phyloP scores from a whole-genome alignment of 1,140 invertebrate genomes.

The Panagrolaimus sp. region DNA sequence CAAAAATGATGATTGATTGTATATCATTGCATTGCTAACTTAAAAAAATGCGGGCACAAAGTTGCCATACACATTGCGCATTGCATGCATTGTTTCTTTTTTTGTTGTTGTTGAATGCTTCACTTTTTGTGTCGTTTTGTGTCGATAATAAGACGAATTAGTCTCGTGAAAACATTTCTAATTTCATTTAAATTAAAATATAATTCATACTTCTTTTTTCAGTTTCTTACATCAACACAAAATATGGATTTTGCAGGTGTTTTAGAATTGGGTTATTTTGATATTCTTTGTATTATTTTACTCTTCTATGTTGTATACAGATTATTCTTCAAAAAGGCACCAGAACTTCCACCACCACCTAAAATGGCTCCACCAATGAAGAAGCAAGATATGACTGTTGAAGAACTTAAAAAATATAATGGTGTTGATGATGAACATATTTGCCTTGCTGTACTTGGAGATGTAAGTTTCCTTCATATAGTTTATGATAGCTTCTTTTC shows the following conservation, averaged over 20 bases:
- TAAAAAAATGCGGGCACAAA: too few species aligned
- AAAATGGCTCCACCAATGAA: conserved; percentile 22
- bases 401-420: conserved; percentile 36
- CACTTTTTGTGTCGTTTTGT: too few species aligned
- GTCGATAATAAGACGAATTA: too few species aligned
- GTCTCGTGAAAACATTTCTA: too few species aligned
- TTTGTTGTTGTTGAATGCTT: too few species aligned
- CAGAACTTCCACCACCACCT: not conserved
- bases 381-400: conserved; percentile 45
- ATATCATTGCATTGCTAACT: too few species aligned
- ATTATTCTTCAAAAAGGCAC: conserved; percentile 24
- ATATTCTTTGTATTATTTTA: conserved; percentile 19
- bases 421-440: conserved; percentile 41
- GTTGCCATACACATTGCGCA: too few species aligned
- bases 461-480: conserved; percentile 33
- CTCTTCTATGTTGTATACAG: conserved; percentile 23
- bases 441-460: conserved; percentile 37
- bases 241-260: conserved; percentile 14
- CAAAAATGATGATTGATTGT: too few species aligned
- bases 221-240: not conserved
- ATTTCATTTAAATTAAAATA: too few species aligned
- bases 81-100: too few species aligned
- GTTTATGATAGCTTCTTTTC: not conserved
- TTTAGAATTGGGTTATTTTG: conserved; percentile 22
- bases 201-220: too few species aligned